Base-by-base conservation (phyloP, 2,113 vertebrate genomes). In the Ictidomys tridecemlineatus region DNA sequence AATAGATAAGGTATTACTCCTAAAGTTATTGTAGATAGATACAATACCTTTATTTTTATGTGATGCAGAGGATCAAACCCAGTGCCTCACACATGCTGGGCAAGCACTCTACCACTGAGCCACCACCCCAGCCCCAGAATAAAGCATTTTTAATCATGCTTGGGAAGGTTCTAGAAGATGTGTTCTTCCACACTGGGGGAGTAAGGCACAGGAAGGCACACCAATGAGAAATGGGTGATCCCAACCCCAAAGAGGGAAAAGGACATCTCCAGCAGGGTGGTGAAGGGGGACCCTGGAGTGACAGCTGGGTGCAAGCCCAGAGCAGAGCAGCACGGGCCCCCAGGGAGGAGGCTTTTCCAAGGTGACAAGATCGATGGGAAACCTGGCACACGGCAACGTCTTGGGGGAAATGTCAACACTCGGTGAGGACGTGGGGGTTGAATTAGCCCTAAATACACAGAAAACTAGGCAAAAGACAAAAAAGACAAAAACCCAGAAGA, bases 401-500 rank as follows among this genome's bases (percentile, higher is more conserved):
- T 94, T 63, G 30, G 48, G 37, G 45, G 48, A 76, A 48, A 77
- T 20, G 84, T 51, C 86, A 58, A 87, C 37, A 85, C 16, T 9
- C 53, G 80, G 14, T 85, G 61, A 82, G 17, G 65, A 53, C 8
- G 24, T 26, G 84, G 42, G 84, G 69, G 26, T 78, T 2, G 9
- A 87, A 82, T 92, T 61, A 51, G 4, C 74, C 53, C 13, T 30
- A 58, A 39, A 14, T 18, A 90, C 67, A 48, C 1, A 82, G 80
- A 89, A 86, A 97, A 73, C 30, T 86, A 88, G 69, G 39, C 42
- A 79, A 96, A 96, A n/a, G 73, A 88, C 32, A 87, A 73, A 37
- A 92, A 18, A 28, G 26, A 34, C 26, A 90, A 37, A 26, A 76
- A 67, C 11, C n/a, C 24, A 80, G 91, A 88, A 56, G 16, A 67